A percentile compares a stretch with the other conserved stretches of the same genome.
Evolutionary conservation across 2,113 vertebrate species (phyloP).

Genomic region (Leiothrix lutea): DNA sequence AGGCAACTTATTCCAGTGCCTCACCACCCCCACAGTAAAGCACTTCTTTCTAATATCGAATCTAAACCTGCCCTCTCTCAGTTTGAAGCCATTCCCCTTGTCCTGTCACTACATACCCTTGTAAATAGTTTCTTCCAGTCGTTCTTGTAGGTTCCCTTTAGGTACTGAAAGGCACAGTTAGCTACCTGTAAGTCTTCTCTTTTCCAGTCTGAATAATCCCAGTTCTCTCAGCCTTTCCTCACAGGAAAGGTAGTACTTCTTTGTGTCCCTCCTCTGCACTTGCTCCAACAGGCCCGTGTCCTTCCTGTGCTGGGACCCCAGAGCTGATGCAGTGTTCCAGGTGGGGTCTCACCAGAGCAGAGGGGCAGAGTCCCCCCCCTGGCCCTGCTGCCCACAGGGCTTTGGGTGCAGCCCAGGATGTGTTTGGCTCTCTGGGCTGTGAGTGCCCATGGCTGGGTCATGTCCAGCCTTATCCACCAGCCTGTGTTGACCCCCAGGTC

Average conservation of each 20-base stretch:
- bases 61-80: not conserved
- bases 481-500: too few relatives aligned
- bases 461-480: not conserved
- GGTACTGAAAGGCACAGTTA: not conserved
- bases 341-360: not conserved
- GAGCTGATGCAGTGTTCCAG: rapidly evolving
- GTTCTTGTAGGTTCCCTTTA: not conserved
- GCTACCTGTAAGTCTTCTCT: not conserved
- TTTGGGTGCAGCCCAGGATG: not conserved
- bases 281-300: rapidly evolving
- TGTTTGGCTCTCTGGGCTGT: rapidly evolving
- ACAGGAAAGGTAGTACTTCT: not conserved
- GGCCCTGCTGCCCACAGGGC: rapidly evolving
- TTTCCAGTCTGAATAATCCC: not conserved
- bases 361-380: not conserved
- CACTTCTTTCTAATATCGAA: not conserved
- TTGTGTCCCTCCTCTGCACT: not conserved
- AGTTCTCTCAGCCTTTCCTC: not conserved
- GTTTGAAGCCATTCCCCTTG: not conserved
- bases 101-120: not conserved
- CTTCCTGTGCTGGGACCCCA: not conserved
- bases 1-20: not conserved
- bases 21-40: not conserved
- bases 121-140: not conserved
- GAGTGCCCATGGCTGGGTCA: not conserved